These are phyloP conservation scores for Spizaetus ornatus DNA, from an alignment of 2,113 vertebrate genomes.

Conservation along the genomic window DNA sequence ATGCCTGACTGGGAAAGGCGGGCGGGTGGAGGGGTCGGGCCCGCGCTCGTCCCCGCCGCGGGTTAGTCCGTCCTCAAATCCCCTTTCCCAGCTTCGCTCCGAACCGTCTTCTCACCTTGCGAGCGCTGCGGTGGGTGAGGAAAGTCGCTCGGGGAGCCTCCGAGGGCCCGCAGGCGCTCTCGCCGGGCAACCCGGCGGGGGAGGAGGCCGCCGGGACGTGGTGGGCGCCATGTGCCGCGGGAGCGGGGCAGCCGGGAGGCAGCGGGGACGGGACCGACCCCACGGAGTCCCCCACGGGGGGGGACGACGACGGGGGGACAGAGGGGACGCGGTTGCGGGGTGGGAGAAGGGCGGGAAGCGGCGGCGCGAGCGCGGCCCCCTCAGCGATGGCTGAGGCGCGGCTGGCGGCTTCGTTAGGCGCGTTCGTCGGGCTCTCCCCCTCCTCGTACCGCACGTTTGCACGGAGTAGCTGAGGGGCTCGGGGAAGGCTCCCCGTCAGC, in stretches of 20 bases:
- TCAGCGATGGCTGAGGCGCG: not conserved
- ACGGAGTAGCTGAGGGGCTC: not conserved
- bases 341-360: not conserved
- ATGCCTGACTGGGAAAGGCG: slow-evolving; percentile 28
- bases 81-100: too few species aligned
- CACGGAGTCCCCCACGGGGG: not conserved
- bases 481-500: too few species aligned
- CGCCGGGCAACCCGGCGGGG: not conserved
- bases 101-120: not conserved
- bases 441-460: not conserved
- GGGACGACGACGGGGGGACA: too few species aligned
- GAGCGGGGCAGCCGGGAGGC: not conserved
- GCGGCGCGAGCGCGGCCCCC: not conserved
- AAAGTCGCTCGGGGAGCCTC: too few species aligned
- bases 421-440: too few species aligned
- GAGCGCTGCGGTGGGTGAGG: not conserved
- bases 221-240: not conserved
- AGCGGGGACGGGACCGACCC: not conserved
- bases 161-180: not conserved
- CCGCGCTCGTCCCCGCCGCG: not conserved
- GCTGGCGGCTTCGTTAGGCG: not conserved
- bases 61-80: not conserved
- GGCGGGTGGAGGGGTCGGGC: not conserved
- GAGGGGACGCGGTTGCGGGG: too few species aligned
- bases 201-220: not conserved